Conservation (phyloP, 2,888 invertebrate species). For the Eupithecia centaureata region DNA sequence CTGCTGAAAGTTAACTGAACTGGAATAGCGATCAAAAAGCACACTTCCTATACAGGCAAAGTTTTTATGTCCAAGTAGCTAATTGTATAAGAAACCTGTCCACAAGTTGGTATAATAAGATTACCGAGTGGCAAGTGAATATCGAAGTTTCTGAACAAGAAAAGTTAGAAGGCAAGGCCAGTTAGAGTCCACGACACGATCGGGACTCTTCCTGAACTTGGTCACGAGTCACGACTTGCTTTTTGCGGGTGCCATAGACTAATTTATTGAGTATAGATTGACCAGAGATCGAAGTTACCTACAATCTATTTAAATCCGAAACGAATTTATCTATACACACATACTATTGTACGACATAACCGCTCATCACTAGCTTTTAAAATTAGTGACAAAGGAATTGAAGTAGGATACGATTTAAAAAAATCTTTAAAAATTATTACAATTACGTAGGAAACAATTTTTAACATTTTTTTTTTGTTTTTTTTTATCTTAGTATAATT, state of each 20-base stretch:
- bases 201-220: conserved; percentile 44
- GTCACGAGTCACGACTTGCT: conserved; percentile 47
- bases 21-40: conserved; percentile 25
- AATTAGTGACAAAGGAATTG: background rate
- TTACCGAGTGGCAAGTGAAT: conserved; percentile 71
- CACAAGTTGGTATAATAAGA: conserved; percentile 71
- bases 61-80: conserved; percentile 62
- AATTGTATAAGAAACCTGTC: conserved; percentile 75
- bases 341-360: background rate
- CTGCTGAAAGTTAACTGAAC: conserved; percentile 1
- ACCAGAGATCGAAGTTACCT: background rate
- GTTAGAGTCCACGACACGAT: conserved; percentile 45
- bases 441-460: too few species aligned
- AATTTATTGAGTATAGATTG: conserved; percentile 14
- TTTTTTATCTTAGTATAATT: too few species aligned
- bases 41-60: conserved; percentile 34
- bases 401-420: background rate
- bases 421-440: background rate
- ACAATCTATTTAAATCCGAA: background rate
- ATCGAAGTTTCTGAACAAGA: conserved; percentile 56
- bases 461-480: too few species aligned
- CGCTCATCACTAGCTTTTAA: background rate
- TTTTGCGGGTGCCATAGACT: conserved; percentile 42
- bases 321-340: background rate
- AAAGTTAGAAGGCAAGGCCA: conserved; percentile 52